phyloP scores from a whole-genome alignment of 2,113 vertebrate species.

The Pollimyrus isidori region DNA sequence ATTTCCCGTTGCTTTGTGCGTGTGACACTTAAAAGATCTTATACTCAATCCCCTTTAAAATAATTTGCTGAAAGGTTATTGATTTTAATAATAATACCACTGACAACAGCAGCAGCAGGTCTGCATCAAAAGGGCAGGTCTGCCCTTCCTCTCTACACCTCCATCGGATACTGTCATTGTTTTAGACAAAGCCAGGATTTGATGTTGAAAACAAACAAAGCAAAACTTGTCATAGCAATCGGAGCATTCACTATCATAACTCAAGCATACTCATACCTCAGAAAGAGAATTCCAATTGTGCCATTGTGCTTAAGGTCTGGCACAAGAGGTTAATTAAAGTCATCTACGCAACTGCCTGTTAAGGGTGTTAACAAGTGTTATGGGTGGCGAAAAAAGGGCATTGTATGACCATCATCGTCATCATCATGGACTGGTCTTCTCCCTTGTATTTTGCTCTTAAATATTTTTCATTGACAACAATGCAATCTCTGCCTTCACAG shows the following conservation, averaged over 20 bases:
- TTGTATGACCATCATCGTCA: neutral
- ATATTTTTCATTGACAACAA: neutral
- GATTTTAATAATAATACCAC: neutral
- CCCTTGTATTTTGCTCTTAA: neutral
- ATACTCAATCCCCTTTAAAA: constrained; percentile 5
- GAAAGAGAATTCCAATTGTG: neutral
- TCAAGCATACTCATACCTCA: neutral
- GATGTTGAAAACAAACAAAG: neutral
- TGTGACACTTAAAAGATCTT: constrained; percentile 23
- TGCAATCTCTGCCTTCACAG: neutral
- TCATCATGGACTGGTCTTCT: neutral
- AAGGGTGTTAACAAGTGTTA: neutral
- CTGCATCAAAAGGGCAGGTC: neutral
- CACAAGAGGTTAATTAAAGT: neutral
- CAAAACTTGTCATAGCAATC: neutral
- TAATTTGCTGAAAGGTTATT: neutral
- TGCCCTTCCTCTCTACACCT: neutral
- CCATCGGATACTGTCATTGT: neutral
- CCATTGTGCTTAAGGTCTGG: neutral
- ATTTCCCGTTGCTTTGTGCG: constrained; percentile 37
- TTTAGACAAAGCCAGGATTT: neutral
- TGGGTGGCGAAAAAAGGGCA: neutral
- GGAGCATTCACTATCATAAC: neutral
- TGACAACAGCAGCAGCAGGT: neutral
- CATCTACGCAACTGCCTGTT: neutral